A percentile compares a stretch with the other conserved stretches of the same genome.
Evolutionary conservation across 2,797 vertebrate genomes (phyloP).

Genomic region (Mus minutoides): DNA sequence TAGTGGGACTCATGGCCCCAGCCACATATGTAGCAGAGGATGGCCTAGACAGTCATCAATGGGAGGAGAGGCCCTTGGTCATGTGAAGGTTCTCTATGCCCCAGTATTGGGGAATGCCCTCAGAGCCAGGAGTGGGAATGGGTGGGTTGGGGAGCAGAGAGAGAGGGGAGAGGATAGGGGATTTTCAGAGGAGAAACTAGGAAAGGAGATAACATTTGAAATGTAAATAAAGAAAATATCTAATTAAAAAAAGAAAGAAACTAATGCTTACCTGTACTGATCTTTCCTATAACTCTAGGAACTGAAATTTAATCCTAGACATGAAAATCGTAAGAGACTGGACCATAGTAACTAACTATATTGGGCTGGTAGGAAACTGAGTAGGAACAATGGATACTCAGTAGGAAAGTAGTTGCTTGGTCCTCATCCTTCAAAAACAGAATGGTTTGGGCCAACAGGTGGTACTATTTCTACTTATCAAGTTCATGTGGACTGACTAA

Average conservation of each 20-base stretch:
- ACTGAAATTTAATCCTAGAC: not conserved
- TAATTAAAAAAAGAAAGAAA: not conserved
- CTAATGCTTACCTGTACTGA: not conserved
- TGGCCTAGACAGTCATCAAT: too few species aligned
- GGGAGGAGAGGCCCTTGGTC: too few species aligned
- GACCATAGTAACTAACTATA: not conserved
- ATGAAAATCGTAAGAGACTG: not conserved
- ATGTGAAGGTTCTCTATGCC: too few species aligned
- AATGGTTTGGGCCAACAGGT: constrained; percentile 13
- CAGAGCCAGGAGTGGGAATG: too few species aligned
- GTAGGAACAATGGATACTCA: not conserved
- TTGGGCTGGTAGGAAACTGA: not conserved
- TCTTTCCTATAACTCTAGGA: not conserved
- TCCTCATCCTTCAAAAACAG: constrained; percentile 8
- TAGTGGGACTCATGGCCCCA: too few species aligned
- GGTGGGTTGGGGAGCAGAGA: too few species aligned
- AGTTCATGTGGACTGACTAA: not conserved
- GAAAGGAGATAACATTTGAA: too few species aligned
- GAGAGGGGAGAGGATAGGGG: too few species aligned
- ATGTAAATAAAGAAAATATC: too few species aligned
- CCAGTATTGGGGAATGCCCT: too few species aligned
- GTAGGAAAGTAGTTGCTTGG: not conserved
- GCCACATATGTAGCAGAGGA: too few species aligned
- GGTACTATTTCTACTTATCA: not conserved
- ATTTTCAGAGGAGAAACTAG: too few species aligned